A percentile compares a stretch with the other conserved stretches of the same genome.
phyloP scores from a whole-genome alignment of 2,113 vertebrate genomes.

The Grallaria varia region DNA sequence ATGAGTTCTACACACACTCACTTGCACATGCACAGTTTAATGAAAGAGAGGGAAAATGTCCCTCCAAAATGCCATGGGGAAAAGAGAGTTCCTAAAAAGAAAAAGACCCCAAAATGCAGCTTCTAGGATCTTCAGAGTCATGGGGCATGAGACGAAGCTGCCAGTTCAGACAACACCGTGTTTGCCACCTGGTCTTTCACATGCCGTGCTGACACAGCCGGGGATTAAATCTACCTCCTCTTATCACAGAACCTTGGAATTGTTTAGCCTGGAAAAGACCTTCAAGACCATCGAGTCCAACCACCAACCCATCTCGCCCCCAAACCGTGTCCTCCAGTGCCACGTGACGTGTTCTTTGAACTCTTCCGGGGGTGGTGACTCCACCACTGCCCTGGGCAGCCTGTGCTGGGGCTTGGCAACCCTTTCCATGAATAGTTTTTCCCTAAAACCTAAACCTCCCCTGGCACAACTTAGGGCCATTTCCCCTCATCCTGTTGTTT shows the following conservation, averaged over 20 bases:
- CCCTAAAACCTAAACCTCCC: background rate
- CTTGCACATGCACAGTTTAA: fast-evolving
- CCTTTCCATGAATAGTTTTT: background rate
- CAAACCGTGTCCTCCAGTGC: background rate
- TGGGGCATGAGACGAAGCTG: background rate
- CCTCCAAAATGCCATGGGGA: background rate
- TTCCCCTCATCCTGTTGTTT: background rate
- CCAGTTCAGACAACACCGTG: background rate
- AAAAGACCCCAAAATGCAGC: background rate
- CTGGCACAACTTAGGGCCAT: background rate
- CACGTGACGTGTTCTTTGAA: background rate
- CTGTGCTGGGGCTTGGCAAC: background rate
- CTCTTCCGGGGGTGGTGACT: background rate
- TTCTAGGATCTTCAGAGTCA: background rate
- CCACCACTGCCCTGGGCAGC: background rate
- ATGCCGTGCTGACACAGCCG: background rate
- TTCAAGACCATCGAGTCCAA: background rate
- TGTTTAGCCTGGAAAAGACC: background rate
- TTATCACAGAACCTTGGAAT: background rate
- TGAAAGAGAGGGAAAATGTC: background rate
- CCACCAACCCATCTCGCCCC: background rate
- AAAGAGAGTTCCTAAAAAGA: background rate
- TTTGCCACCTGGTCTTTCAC: background rate
- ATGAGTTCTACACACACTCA: fast-evolving
- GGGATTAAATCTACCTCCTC: background rate